Conservation (phyloP, 1,140 invertebrate species). For the Orchesella cincta region DNA sequence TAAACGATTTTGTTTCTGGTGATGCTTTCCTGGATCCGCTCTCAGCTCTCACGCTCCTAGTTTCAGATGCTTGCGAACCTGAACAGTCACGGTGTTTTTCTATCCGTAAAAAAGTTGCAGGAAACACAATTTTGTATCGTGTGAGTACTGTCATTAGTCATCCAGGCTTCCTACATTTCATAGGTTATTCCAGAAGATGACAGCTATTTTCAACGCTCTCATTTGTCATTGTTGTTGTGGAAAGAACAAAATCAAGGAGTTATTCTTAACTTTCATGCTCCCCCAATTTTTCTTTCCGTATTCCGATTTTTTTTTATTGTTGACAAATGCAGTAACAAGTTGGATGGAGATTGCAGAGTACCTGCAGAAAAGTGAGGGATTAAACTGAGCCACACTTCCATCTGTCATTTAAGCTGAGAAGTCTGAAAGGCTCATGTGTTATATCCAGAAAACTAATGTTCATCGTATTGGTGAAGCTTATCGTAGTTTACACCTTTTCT, state of each 20-base stretch:
- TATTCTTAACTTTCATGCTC: slow-evolving; percentile 17
- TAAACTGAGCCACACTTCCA: slow-evolving; percentile 7
- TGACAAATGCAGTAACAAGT: neutral
- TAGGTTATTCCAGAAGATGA: slow-evolving; percentile 19
- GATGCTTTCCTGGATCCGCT: no score
- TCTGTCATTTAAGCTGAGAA: slow-evolving; percentile 6
- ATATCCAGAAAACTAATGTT: no score
- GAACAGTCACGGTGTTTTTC: no score
- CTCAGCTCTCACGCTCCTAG: no score
- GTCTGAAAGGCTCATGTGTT: no score
- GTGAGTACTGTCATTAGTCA: slow-evolving; percentile 23
- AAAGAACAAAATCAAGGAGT: slow-evolving; percentile 13
- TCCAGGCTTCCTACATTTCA: slow-evolving; percentile 8
- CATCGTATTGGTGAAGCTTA: no score
- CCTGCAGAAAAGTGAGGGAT: neutral
- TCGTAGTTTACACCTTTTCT: no score
- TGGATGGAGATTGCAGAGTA: neutral
- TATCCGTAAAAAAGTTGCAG: no score
- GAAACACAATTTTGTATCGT: neutral
- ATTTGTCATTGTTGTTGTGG: slow-evolving; percentile 20
- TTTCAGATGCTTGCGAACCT: no score
- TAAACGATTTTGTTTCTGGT: no score
- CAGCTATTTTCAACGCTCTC: slow-evolving; percentile 28
- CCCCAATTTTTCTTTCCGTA: neutral
- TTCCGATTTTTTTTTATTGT: neutral